Conservation (phyloP, 2,113 vertebrate genomes). For the Rattus norvegicus region DNA sequence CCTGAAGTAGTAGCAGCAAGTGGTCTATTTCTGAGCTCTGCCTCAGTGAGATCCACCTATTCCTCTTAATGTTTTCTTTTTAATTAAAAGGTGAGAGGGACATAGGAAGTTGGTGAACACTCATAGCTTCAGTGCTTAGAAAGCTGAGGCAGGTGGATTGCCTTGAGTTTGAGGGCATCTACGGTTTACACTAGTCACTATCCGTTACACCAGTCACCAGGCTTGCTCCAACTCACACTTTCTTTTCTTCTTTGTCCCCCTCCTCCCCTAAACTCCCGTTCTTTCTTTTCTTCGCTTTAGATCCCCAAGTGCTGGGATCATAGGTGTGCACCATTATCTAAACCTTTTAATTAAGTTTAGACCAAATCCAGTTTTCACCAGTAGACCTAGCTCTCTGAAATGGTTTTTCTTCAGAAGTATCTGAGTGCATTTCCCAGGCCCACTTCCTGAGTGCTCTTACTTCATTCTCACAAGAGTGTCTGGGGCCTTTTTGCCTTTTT, state of each 20-base stretch:
- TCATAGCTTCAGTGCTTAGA: background rate
- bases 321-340: background rate
- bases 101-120: background rate
- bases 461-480: background rate
- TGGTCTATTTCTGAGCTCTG: background rate
- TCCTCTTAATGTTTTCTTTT: constrained; percentile 48
- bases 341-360: background rate
- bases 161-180: background rate
- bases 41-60: constrained; percentile 35
- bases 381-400: background rate
- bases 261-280: background rate
- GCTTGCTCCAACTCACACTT: background rate
- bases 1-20: background rate
- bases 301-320: background rate
- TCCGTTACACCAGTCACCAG: background rate
- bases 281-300: background rate
- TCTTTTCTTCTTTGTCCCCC: background rate
- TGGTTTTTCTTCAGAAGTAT: background rate
- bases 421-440: background rate
- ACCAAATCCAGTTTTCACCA: background rate
- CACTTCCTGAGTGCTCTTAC: too few species aligned
- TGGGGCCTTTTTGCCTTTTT: background rate
- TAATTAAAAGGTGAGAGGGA: background rate
- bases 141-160: background rate
- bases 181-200: background rate